phyloP scores from a whole-genome alignment of 2,888 invertebrate species.

The Drosophila lutescens region DNA sequence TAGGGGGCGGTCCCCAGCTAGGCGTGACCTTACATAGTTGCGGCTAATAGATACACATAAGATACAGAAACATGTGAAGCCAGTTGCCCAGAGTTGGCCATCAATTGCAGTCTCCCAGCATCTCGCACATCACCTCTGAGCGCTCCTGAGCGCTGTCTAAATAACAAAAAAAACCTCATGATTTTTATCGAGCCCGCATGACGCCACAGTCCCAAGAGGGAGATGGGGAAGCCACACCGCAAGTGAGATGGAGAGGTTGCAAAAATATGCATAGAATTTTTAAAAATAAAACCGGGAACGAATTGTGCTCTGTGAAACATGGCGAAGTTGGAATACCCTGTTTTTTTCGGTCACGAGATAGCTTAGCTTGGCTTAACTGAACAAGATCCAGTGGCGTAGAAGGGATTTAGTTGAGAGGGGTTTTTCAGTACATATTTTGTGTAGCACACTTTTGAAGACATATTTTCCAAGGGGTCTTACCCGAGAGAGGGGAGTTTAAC shows the following conservation, averaged over 20 bases:
- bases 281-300: constrained; percentile 17
- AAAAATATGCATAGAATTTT: constrained; percentile 64
- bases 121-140: constrained; percentile 51
- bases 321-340: not conserved
- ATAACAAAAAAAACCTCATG: constrained; percentile 35
- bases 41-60: constrained; percentile 51
- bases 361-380: too few relatives aligned
- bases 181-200: constrained; percentile 62
- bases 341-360: not conserved
- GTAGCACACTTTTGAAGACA: too few relatives aligned
- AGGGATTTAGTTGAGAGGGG: too few relatives aligned
- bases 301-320: not conserved
- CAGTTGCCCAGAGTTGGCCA: constrained; percentile 33
- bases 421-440: too few relatives aligned
- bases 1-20: constrained; percentile 25
- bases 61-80: constrained; percentile 20
- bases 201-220: constrained; percentile 52
- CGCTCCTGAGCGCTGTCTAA: constrained; percentile 45
- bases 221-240: not conserved
- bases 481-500: too few relatives aligned
- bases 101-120: constrained; percentile 43
- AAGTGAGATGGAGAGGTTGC: constrained; percentile 24
- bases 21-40: constrained; percentile 61
- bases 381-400: too few relatives aligned
- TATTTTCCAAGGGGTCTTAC: too few relatives aligned